Evolutionary conservation across 2,888 invertebrate genomes (phyloP).

Genomic region (Sphinx pinastri): DNA sequence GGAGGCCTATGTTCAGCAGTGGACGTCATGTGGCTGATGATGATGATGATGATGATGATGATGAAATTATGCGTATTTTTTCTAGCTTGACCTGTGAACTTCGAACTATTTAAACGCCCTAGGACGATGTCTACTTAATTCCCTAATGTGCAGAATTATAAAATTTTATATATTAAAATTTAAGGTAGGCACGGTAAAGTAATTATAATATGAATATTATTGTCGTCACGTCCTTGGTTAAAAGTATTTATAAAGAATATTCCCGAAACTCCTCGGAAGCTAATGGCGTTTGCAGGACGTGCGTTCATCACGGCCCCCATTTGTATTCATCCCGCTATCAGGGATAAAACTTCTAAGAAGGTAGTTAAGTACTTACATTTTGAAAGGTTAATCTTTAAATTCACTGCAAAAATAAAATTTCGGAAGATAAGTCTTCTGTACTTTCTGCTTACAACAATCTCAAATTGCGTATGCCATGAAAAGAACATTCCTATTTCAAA

Average conservation of each 20-base stretch:
- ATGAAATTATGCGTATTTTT: no score
- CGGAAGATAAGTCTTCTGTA: neutral
- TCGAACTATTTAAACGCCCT: no score
- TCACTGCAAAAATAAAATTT: neutral
- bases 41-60: no score
- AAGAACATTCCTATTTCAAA: neutral
- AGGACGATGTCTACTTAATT: no score
- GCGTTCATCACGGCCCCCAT: neutral
- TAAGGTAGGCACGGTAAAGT: no score
- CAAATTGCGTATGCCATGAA: neutral
- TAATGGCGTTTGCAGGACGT: neutral
- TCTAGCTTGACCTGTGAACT: no score
- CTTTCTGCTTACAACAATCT: neutral
- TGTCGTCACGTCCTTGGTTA: no score
- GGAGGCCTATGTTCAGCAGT: no score
- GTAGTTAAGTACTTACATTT: slow-evolving; percentile 8
- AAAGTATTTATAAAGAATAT: neutral
- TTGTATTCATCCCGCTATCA: neutral
- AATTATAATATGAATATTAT: neutral
- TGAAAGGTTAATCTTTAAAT: neutral
- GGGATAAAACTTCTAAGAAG: neutral
- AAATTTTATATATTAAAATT: no score
- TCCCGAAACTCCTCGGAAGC: neutral
- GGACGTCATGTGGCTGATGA: no score
- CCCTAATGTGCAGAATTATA: no score